Base-by-base conservation (phyloP, 2,797 vertebrate genomes). In the Dicrostonyx torquatus region DNA sequence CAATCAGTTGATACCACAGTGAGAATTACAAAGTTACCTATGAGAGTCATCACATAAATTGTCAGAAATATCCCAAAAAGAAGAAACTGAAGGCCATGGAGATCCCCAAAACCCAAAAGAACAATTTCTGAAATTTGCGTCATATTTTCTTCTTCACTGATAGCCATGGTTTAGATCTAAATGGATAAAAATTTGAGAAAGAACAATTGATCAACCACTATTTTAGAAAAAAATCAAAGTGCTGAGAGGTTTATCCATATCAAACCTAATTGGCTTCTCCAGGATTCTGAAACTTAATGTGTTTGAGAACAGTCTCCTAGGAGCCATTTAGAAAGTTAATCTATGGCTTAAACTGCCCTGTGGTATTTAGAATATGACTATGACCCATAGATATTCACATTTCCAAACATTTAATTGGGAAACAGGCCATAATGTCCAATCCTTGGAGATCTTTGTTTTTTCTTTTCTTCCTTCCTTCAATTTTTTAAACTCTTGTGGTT, bases 21-120 rank as follows among this genome's bases (percentile, higher is more conserved):
- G 82, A 97, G 40, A 34, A 96, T 96, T 31, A 90, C 45, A 79
- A 95, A 88, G 64, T 97, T 97, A 26, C 84, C 80, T n/a, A 82
- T 15, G 11, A 97, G 22, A 82, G 68, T 92, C 40, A 91, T 55
- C 48, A 89, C 18, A 87, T 90, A 97, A 77, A 79, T 89, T 15
- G 18, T 24, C 34, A 95, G 88, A 96, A 96, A 93, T 89, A 92
- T 5, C 31, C 72, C 68, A 66, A 94, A 97, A 70, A 94, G 66
- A 82, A 96, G 50, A 94, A 94, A 93, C 10, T 58, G 80, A 94
- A 96, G 37, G 20, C 72, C 93, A 45, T 94, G 62, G n/a, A 97
- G 90, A 85, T 96, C n/a, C 17, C 92, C 89, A 53, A 97, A 97
- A 83, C 91, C 89, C 66, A 96, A 94, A 94, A 96, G 86, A 76